These are phyloP conservation scores for Zygaena filipendulae DNA, from an alignment of 2,888 invertebrate genomes.

Conservation along the genomic window DNA sequence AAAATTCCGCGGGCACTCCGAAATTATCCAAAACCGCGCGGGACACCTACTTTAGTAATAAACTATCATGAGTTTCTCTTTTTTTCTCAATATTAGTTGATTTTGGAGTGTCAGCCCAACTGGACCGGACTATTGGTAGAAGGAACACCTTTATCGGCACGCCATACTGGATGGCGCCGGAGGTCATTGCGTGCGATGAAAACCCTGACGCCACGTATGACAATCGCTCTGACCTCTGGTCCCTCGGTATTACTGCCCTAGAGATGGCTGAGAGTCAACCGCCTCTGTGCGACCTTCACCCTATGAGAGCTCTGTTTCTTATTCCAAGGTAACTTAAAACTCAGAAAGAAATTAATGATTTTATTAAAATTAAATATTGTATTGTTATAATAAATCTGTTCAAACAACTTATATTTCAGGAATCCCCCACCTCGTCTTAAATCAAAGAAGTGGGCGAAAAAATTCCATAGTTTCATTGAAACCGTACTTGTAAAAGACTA, in stretches of 20 bases:
- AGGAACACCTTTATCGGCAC: conserved; percentile 99
- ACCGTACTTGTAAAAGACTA: conserved; percentile 99
- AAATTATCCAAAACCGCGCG: no score
- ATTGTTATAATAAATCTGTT: no score
- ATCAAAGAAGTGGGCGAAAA: conserved; percentile 98
- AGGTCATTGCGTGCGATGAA: conserved; percentile 99
- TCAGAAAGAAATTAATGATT: conserved; percentile 3
- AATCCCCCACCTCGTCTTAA: conserved; percentile 98
- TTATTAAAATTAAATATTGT: no score
- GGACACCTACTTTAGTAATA: no score
- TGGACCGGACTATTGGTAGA: conserved; percentile 98
- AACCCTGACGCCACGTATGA: conserved; percentile 99
- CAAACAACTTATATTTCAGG: conserved; percentile 62
- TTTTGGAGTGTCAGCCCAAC: conserved; percentile 98
- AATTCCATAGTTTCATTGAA: conserved; percentile 98
- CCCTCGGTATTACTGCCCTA: conserved; percentile 95
- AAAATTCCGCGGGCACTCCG: no score
- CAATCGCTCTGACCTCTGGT: conserved; percentile 94
- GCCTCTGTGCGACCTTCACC: conserved; percentile 98
- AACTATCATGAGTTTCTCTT: no score
- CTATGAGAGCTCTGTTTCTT: conserved; percentile 98
- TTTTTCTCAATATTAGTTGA: conserved; percentile 75
- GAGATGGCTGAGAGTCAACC: conserved; percentile 99
- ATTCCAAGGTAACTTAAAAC: conserved; percentile 88
- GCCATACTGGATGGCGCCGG: conserved; percentile 99